Base-by-base conservation (phyloP, 2,888 invertebrate genomes). In the Polymixis lichenea region DNA sequence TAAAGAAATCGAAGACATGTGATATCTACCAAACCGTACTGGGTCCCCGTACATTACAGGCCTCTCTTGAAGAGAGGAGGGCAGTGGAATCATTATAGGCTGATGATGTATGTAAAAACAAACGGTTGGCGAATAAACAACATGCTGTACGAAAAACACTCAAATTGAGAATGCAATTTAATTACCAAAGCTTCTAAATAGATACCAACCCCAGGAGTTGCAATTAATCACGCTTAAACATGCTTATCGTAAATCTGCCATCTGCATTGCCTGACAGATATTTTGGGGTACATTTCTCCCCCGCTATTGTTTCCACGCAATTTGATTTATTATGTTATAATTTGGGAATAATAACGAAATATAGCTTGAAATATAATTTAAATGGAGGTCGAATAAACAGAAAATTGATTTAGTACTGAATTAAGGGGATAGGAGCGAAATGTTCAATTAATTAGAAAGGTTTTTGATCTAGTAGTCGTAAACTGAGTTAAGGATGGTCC, bases 281-380 rank as follows among this genome's bases (percentile, higher is more conserved):
- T 73, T 84, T 78, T 68, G 46, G 55, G 62, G 78, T 67, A 65
- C 55, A 74, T 58, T 69, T 71, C 61, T 46, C 60, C 62, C 60
- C 65, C 43, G 13, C 62, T 43, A 71, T 76, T 85, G 77, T 77
- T 77, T 72, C 56, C 68, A 43, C 78, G n/a, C 60, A 58, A 71
- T 74, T 74, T 85, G 78, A 85, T 82, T 84, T 82, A 84, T 83
- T 58, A 77, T 43, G 68, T 62, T 73, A 77, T 77, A 85, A 85
- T 78, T 78, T 77, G n/a, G 64, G 70, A 62, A 66, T 85, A 76
- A 70, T 78, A 67, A 53, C 78, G 72, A 84, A 82, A 76, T 78
- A 78, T 78, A 61, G 60, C 67, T 53, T n/a, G 13, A 66, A 68
- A 80, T 81, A 46, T 70, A 79, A 79, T 77, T 72, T 69, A 38